Base-by-base conservation (phyloP, 2,113 vertebrate genomes). In the Ptilonorhynchus violaceus region DNA sequence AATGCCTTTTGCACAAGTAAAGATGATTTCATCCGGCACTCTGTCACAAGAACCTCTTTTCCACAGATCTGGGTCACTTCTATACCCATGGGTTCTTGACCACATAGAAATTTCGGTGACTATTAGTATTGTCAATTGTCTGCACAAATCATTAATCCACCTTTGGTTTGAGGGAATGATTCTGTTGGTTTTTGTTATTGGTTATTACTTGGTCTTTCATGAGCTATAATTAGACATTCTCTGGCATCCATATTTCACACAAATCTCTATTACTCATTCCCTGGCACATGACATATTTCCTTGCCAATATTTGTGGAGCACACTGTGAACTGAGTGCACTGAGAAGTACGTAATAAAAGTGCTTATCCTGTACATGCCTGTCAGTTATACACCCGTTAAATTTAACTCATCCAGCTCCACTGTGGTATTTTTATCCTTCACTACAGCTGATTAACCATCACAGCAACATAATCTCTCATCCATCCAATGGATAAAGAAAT, bases 181-280 rank as follows among this genome's bases (percentile, higher is more conserved):
- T 89, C 49, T 84, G 30, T 59, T 91, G 67, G 12, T 0, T 27
- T 2, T 85, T 93, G 86, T 94, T 68, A 69, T 14, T 41, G 72
- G 56, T 63, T 70, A 70, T 78, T 94, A 60, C 90, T 68, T 95
- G 28, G 52, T 74, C 85, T 88, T 95, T 84, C 79, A 49, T 47
- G 44, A 84, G 79, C 68, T 97, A 95, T 96, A 96, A 93, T 94
- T 96, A 96, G 93, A 86, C 60, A 47, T 56, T 72, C 60, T 37
- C 70, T 92, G 91, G 88, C 96, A 96, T 77, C 68, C 85, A 78
- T 73, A 88, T 76, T 74, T 91, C 89, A 76, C 91, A 87, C 76
- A 91, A 95, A 94, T 75, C 84, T 94, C 80, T 78, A 64, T 97
- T 96, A 96, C 87, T 97, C 93, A 96, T 96, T 89, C 77, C 52